These are phyloP conservation scores for Agapostemon virescens DNA, from an alignment of 2,888 invertebrate species.

Conservation along the genomic window DNA sequence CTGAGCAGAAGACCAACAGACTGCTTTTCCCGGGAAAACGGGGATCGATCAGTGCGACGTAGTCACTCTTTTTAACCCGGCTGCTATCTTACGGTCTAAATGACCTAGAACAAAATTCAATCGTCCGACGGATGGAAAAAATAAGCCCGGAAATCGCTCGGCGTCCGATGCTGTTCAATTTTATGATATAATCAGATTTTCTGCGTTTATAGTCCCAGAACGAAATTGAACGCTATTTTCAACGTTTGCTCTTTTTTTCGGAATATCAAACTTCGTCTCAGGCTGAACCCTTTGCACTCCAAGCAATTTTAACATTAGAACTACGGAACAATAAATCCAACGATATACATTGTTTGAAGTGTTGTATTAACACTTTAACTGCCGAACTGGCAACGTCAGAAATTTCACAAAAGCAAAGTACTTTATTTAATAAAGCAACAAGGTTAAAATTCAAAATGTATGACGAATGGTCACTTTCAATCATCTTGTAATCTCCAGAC, in stretches of 20 bases:
- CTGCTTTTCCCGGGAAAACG: constrained; percentile 27
- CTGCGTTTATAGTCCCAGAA: not conserved
- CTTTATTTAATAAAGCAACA: too few relatives aligned
- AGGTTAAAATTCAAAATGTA: too few relatives aligned
- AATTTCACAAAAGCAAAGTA: too few relatives aligned
- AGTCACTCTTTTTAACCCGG: constrained; percentile 1
- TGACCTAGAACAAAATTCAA: not conserved
- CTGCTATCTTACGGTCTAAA: constrained; percentile 7
- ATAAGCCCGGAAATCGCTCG: not conserved
- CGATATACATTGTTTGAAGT: too few relatives aligned
- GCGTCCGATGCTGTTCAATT: not conserved
- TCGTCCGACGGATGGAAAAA: not conserved
- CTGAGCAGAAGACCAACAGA: constrained; percentile 28
- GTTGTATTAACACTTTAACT: too few relatives aligned
- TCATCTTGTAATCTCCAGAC: too few relatives aligned
- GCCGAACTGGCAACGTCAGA: too few relatives aligned
- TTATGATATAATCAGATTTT: not conserved
- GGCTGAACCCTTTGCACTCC: too few relatives aligned
- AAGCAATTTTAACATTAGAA: too few relatives aligned
- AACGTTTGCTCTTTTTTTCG: not conserved
- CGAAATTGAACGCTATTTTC: not conserved
- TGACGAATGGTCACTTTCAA: too few relatives aligned
- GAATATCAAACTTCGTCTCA: too few relatives aligned
- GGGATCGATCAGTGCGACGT: constrained; percentile 32
- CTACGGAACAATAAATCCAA: too few relatives aligned